Evolutionary conservation across 1,140 invertebrate species (phyloP), one percentile per base, ranked within the genome.

Genomic region (Pseudomyrmex concolor): DNA sequence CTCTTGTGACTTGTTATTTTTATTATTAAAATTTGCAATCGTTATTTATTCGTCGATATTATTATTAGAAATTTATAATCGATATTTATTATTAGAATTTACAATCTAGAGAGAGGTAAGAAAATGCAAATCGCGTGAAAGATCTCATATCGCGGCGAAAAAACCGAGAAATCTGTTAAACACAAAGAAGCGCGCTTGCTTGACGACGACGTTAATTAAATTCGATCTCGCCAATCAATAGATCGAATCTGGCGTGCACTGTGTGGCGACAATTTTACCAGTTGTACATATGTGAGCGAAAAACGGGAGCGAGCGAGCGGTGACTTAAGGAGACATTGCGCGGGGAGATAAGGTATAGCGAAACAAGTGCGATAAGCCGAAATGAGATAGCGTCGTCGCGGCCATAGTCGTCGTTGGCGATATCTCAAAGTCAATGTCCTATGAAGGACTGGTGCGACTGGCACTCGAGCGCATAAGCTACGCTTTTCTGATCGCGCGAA

Each of bases 381-480:
- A 93, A 92, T 88, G 91, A 93, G 92, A 93, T 93, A 93, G 88
- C 86, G 90, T 90, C 89, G 91, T 91, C 89, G 90, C 87, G 90
- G 90, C 89, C 86, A 34, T 34, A 86, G 83, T 81, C 76, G 76
- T 80, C 76, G 76, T 70, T 88, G 74, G 87, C 90, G 91, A 91
- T 94, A 94, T 94, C 93, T 94, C 93, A 94, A 94, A 94, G 93
- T 94, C 93, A 94, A 94, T 94, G 93, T 94, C 93, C 93, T 94
- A 93, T 93, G 93, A 93, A 94, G 93, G 90, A 93, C 92, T 93
- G 90, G 45, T 68, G 83, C 86, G 84, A 76, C 22, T 25, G 89
- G 86, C 83, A 83, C 86, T 91, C 86, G 84, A 89, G 59, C 74
- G 77, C 25, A 25, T 25, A 25, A 25, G 25, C 71, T 55, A 81